Conservation (phyloP, 1,140 invertebrate species). For the Drosophila burlai region DNA sequence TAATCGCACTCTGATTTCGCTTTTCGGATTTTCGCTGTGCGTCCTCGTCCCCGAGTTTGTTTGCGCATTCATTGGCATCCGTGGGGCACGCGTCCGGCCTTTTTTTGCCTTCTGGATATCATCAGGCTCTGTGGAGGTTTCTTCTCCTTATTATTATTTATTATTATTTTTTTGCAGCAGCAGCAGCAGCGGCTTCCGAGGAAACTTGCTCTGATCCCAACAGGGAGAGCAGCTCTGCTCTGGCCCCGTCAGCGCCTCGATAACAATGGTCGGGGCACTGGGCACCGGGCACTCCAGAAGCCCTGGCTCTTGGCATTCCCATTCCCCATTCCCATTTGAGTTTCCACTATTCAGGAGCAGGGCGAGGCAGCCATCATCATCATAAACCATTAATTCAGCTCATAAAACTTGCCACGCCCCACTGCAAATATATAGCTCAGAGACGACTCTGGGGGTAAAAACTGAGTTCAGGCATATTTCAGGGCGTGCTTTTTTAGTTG, state of each 20-base stretch:
- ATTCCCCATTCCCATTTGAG: slow-evolving; percentile 4
- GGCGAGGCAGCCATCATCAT: slow-evolving; percentile 53
- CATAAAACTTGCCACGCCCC: slow-evolving; percentile 69
- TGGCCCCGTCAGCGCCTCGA: slow-evolving; percentile 16
- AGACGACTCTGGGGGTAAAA: neutral
- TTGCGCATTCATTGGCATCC: slow-evolving; percentile 48
- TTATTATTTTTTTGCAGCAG: neutral
- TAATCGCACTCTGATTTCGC: slow-evolving; percentile 19
- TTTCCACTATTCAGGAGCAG: slow-evolving; percentile 20
- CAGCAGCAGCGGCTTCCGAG: neutral
- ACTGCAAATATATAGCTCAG: neutral
- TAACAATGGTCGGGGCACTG: slow-evolving; percentile 32
- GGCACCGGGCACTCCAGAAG: neutral
- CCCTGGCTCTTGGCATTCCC: neutral
- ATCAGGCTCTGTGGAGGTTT: neutral
- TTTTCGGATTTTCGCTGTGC: neutral
- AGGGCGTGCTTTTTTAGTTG: neutral
- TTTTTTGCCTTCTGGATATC: slow-evolving; percentile 25
- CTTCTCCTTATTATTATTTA: neutral
- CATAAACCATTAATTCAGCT: slow-evolving; percentile 77
- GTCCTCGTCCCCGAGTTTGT: slow-evolving; percentile 10
- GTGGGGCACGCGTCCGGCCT: slow-evolving; percentile 62
- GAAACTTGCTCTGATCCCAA: slow-evolving; percentile 34
- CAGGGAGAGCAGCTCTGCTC: slow-evolving; percentile 14
- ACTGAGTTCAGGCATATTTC: neutral